Conservation (phyloP, 2,888 invertebrate genomes). For the Oligia latruncula region DNA sequence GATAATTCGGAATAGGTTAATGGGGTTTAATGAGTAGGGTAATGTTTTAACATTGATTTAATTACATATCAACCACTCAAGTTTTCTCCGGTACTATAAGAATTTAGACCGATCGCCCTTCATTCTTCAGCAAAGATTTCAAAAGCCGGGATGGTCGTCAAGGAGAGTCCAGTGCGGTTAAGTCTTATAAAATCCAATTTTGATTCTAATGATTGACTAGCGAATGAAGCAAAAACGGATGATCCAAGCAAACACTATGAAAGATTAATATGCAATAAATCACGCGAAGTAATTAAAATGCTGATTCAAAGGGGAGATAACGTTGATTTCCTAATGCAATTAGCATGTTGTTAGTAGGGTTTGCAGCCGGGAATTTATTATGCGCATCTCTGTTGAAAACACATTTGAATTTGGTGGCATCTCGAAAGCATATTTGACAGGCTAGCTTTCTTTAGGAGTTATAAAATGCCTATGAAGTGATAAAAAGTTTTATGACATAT, state of each 20-base stretch:
- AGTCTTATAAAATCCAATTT: background rate
- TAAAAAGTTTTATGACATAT: background rate
- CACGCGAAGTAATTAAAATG: slow-evolving; percentile 33
- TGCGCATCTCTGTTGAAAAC: slow-evolving; percentile 1
- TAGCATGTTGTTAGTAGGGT: slow-evolving; percentile 38
- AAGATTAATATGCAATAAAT: slow-evolving; percentile 33
- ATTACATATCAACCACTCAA: no score
- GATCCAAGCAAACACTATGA: slow-evolving; percentile 13
- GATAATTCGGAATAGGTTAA: no score
- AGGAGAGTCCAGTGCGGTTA: no score
- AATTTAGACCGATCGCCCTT: background rate
- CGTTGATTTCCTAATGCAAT: slow-evolving; percentile 45
- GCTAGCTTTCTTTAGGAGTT: background rate
- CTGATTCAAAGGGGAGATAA: slow-evolving; percentile 53
- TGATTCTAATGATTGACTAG: slow-evolving; percentile 4
- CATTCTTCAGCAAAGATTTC: background rate
- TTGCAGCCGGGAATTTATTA: slow-evolving; percentile 12
- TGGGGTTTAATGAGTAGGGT: no score
- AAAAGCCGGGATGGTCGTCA: background rate
- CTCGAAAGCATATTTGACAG: background rate
- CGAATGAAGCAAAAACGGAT: slow-evolving; percentile 1
- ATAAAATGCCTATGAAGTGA: background rate
- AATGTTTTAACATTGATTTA: no score
- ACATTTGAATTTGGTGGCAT: background rate
- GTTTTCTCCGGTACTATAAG: background rate